These are phyloP conservation scores for Polietes domitor DNA, from an alignment of 2,888 invertebrate genomes.

Conservation along the genomic window DNA sequence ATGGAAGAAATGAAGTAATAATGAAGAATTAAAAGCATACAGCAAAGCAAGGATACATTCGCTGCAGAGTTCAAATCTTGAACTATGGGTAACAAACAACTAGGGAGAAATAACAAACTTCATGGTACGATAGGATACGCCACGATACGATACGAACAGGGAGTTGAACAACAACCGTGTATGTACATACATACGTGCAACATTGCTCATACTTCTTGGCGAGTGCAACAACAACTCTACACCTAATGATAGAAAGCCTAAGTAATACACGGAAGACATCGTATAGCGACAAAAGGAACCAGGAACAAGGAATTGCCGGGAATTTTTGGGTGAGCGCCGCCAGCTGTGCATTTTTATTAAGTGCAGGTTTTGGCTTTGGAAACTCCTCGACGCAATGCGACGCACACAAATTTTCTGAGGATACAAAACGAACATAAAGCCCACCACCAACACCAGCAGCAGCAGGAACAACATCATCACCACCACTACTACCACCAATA, in stretches of 20 bases:
- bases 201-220: neutral
- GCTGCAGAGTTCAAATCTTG: conserved; percentile 22
- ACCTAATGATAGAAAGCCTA: conserved; percentile 18
- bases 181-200: too few relatives aligned
- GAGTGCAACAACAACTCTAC: neutral
- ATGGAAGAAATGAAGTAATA: conserved; percentile 17
- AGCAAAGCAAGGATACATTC: neutral
- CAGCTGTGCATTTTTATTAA: conserved; percentile 64
- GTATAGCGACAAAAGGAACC: neutral
- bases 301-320: conserved; percentile 16
- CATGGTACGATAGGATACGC: too few relatives aligned
- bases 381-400: conserved; percentile 54
- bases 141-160: neutral
- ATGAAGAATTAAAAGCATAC: conserved; percentile 29
- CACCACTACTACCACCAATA: neutral
- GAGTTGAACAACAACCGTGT: neutral
- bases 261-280: neutral
- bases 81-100: conserved; percentile 9
- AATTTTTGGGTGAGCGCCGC: conserved; percentile 52
- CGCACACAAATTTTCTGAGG: neutral
- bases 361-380: conserved; percentile 61
- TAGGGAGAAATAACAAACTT: conserved; percentile 10
- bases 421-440: conserved; percentile 53
- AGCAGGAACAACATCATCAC: conserved; percentile 17
- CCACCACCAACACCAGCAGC: conserved; percentile 50